Evolutionary conservation across 1,140 invertebrate species (phyloP).

Genomic region (Paralvinella palmiformis): DNA sequence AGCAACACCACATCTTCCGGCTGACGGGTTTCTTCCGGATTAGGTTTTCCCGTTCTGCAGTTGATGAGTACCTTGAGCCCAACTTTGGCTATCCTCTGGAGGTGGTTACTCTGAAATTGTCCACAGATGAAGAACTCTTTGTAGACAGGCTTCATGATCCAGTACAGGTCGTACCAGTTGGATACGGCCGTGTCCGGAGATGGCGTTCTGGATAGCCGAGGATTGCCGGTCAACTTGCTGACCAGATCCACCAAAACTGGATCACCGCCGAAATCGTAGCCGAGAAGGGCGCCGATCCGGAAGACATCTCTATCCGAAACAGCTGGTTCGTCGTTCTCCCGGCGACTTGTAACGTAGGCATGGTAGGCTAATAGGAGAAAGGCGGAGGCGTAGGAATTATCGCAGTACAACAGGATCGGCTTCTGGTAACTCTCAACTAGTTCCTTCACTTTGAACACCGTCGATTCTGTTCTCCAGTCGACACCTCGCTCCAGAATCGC

Average conservation of each 20-base stretch:
- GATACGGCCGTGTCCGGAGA: conserved; percentile 25
- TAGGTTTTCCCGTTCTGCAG: too few relatives aligned
- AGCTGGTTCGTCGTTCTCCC: conserved; percentile 26
- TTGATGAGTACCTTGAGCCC: conserved; percentile 34
- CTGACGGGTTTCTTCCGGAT: too few relatives aligned
- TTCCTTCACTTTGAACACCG: conserved; percentile 27
- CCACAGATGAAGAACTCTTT: conserved; percentile 36
- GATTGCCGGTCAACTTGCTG: conserved; percentile 13
- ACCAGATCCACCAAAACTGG: conserved; percentile 30
- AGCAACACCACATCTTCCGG: too few relatives aligned
- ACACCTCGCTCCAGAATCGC: conserved; percentile 25
- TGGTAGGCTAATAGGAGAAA: too few relatives aligned
- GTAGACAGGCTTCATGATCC: conserved; percentile 34
- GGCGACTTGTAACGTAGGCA: conserved; percentile 16
- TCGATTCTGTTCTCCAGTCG: conserved; percentile 28
- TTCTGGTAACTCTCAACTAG: conserved; percentile 22
- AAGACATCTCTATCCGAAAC: conserved; percentile 30
- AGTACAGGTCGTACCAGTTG: conserved; percentile 32
- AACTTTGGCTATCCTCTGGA: conserved; percentile 23
- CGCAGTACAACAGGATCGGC: conserved; percentile 32
- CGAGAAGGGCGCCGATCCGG: conserved; percentile 35
- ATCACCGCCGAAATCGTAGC: conserved; percentile 26
- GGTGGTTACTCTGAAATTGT: conserved; percentile 30
- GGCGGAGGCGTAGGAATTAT: conserved; percentile 32
- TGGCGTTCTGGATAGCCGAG: conserved; percentile 19